Percentiles rank a stretch among this genome's conserved stretches.
phyloP scores from a whole-genome alignment of 2,113 vertebrate genomes.

The Gobio gobio region DNA sequence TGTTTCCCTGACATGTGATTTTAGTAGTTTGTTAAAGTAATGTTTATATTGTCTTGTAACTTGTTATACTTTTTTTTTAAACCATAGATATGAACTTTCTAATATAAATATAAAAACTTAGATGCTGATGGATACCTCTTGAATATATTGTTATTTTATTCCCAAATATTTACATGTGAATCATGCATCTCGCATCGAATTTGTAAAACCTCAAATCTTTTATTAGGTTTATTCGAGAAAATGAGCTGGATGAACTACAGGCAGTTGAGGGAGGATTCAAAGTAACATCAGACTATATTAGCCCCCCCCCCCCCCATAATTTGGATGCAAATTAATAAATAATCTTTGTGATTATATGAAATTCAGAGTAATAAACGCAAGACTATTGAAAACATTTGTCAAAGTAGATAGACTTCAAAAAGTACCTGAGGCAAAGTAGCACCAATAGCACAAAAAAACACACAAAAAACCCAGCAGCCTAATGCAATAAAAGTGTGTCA shows the following conservation, averaged over 20 bases:
- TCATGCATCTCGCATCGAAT: neutral
- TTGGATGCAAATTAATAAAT: slow-evolving; percentile 4
- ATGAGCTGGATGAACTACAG: neutral
- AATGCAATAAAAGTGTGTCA: slow-evolving; percentile 10
- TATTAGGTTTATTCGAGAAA: neutral
- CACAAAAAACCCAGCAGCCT: neutral
- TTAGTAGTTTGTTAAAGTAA: neutral
- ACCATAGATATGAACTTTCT: no score
- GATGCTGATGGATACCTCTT: neutral
- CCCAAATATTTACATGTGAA: neutral
- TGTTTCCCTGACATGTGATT: neutral
- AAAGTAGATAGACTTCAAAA: slow-evolving; percentile 5
- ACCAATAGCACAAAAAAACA: slow-evolving; percentile 4
- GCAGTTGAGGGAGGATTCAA: neutral
- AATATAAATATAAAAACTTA: no score
- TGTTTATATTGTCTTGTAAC: neutral
- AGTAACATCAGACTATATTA: neutral
- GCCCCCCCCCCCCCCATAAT: no score
- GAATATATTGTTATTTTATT: neutral
- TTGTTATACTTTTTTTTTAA: neutral
- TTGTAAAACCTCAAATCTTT: slow-evolving; percentile 10
- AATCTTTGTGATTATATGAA: neutral
- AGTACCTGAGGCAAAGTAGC: neutral
- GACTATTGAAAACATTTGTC: neutral
- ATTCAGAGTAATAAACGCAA: slow-evolving; percentile 25